Base-by-base conservation (phyloP, 2,888 invertebrate genomes). In the Andrena bicolor region DNA sequence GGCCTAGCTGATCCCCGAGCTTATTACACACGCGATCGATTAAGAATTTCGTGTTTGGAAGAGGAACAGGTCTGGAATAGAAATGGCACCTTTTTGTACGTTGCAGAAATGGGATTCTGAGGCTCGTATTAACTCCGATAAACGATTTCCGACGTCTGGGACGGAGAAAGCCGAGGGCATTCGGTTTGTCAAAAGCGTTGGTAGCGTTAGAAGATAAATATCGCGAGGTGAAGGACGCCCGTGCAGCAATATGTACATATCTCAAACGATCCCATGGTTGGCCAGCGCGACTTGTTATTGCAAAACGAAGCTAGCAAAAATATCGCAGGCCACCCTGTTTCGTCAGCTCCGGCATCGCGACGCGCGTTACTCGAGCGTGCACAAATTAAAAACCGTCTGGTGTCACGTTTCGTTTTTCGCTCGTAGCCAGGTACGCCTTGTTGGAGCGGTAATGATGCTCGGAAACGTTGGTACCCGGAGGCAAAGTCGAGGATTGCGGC, bases 161-260 rank as follows among this genome's bases (percentile, higher is more conserved):
- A n/a, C 16, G 41, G 75, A 61, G 78, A 74, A 63, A 74, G 74
- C 74, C 61, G 61, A 20, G 16, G n/a, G 8, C 13, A 60, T 72
- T 48, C 20, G 51, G 66, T 8, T 41, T 51, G 53, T 1, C 74
- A 51, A 73, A 66, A 51, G 51, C 13, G 30, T 61, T 20, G 53
- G 10, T n/a, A 4, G 51, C 10, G 23, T 41, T 53, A 8, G 48
- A 69, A 28, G 35, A 51, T 16, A 48, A 64, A 64, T 64, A 64
- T 28, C 64, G 64, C 5, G 20, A 41, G n/a, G 41, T 13, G 23
- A 65, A 65, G 26, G 26, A 4, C 41, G 7, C 28, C 16, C 8
- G 13, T 5, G 23, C 13, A 5, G 61, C 32, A 10, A 63, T 65
- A 16, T 16, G 16, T 16, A 2, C 16, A 16, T 0, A 48, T n/a